Conservation (phyloP, 2,888 invertebrate species). For the Tenthredo amoena region DNA sequence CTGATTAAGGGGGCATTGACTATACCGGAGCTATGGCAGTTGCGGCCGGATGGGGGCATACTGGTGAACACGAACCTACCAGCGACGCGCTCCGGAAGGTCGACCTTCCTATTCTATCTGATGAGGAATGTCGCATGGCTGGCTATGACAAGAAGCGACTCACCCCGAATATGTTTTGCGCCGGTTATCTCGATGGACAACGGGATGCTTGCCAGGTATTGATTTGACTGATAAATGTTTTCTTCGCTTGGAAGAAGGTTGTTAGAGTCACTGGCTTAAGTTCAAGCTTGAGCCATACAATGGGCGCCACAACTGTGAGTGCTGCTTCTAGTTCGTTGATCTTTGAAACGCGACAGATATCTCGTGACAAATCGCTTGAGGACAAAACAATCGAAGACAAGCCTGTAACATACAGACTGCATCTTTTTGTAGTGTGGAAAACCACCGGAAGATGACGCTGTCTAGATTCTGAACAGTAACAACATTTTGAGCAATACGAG, state of each 20-base stretch:
- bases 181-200: slow-evolving; percentile 85
- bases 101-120: slow-evolving; percentile 86
- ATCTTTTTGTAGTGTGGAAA: not conserved
- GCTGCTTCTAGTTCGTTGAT: not conserved
- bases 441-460: not conserved
- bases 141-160: slow-evolving; percentile 86
- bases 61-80: slow-evolving; percentile 83
- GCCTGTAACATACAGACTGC: not conserved
- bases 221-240: not conserved
- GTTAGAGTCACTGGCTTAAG: not conserved
- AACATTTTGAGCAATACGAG: not conserved
- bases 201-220: slow-evolving; percentile 85
- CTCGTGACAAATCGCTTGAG: not conserved
- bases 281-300: not conserved
- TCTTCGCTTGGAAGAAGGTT: not conserved
- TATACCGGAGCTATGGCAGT: slow-evolving; percentile 83
- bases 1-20: slow-evolving; percentile 74
- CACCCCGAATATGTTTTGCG: slow-evolving; percentile 89
- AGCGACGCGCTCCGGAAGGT: slow-evolving; percentile 86
- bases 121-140: slow-evolving; percentile 84
- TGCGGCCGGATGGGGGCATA: slow-evolving; percentile 89
- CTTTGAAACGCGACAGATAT: not conserved
- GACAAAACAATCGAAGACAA: not conserved
- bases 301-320: not conserved
- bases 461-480: not conserved